Percentiles rank a stretch among this genome's conserved stretches.
Conservation (phyloP, 2,888 invertebrate species). For the Dorcus parallelipipedus region DNA sequence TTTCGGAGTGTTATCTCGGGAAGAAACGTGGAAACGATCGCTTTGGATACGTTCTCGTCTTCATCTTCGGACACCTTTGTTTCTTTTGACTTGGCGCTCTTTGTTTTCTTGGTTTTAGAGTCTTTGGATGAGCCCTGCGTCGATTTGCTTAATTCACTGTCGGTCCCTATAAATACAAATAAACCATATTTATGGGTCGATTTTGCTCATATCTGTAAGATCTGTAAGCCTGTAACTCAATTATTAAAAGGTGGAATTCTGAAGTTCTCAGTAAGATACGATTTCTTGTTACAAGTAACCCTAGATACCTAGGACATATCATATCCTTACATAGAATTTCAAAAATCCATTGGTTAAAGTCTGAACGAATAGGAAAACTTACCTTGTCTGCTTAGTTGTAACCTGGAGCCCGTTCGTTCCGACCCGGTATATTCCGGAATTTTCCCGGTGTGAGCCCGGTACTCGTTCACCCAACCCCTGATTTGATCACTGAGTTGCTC, state of each 20-base stretch:
- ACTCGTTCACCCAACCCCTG: conserved; percentile 81
- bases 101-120: conserved; percentile 69
- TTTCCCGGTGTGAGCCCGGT: conserved; percentile 76
- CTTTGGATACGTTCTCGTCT: conserved; percentile 64
- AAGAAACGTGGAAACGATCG: conserved; percentile 68
- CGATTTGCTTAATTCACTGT: conserved; percentile 76
- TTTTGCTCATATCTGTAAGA: no score
- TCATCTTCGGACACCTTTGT: conserved; percentile 52
- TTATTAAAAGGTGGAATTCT: no score
- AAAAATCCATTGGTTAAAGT: no score
- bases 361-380: neutral
- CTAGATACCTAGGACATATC: no score
- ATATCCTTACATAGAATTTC: no score
- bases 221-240: no score
- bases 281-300: no score
- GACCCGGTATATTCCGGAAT: conserved; percentile 91
- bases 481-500: conserved; percentile 87
- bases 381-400: conserved; percentile 79
- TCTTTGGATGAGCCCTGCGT: conserved; percentile 75
- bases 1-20: conserved; percentile 68
- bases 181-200: neutral
- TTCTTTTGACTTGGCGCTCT: conserved; percentile 62
- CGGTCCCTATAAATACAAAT: conserved; percentile 56
- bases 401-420: conserved; percentile 84
- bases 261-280: no score